Evolutionary conservation across 2,113 vertebrate genomes (phyloP), one percentile per base, ranked within the genome.

Genomic region (Sinocyclocheilus anshuiensis): DNA sequence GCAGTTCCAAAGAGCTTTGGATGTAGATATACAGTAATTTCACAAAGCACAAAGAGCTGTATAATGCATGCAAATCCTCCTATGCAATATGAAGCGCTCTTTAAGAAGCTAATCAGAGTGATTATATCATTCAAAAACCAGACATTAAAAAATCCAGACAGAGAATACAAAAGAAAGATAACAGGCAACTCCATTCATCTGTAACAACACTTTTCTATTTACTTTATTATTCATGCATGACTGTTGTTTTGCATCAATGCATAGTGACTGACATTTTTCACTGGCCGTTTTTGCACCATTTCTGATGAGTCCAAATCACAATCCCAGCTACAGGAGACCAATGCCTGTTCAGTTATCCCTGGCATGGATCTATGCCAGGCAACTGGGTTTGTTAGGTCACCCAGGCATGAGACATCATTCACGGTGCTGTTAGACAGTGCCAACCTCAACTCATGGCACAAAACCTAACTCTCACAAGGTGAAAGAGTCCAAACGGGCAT

Each of bases 61-160:
- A 24, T 84, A 42, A 87, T 65, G 10, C 65, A 84, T 81, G 87
- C 26, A 65, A 86, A 90, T 84, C 84, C 87, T 84, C 59, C 80
- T 81, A 85, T 83, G 20, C 16, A 65, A 45, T 72, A 59, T 69
- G 16, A 20, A 55, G 6, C 1, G 2, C 24, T 81, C 50, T 81
- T 61, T 63, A 63, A 86, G 24, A 33, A 80, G 33, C 77, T 79
- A 85, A 77, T 76, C 20, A 39, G 36, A 74, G 61, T 53, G 75
- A 57, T 67, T 15, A 20, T 20, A 79, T 78, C 75, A 85, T 39
- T 77, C 9, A 33, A 85, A 63, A n/a, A 16, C 26, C 36, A 29
- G 24, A 33, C 63, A 57, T 72, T 12, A 12, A 79, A 57, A 26
- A 67, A 61, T 22, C n/a, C 55, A 72, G 74, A 71, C 80, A 69